These are phyloP conservation scores for Strix uralensis DNA, from an alignment of 2,113 vertebrate species.

Conservation along the genomic window DNA sequence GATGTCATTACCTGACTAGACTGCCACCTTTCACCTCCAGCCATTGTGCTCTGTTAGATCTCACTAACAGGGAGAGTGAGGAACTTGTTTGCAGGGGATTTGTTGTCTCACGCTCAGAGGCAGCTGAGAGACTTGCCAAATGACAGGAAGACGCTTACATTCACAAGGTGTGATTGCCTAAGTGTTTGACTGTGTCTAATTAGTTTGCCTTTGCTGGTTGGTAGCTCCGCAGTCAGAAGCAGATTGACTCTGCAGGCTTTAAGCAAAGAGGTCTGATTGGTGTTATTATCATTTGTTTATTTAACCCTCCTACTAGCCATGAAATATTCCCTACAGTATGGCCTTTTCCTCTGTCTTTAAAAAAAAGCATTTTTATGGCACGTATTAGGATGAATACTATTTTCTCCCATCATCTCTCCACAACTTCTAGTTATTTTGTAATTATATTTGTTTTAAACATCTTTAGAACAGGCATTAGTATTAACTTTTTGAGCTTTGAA, in stretches of 20 bases:
- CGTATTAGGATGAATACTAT: not conserved
- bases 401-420: not conserved
- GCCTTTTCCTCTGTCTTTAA: slow-evolving; percentile 48
- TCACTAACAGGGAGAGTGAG: slow-evolving; percentile 77
- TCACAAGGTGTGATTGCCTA: slow-evolving; percentile 91
- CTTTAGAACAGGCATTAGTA: not conserved
- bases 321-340: slow-evolving; percentile 60
- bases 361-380: slow-evolving; percentile 16
- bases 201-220: slow-evolving; percentile 85
- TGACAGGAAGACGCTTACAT: slow-evolving; percentile 90
- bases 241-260: slow-evolving; percentile 83
- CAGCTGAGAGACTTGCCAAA: slow-evolving; percentile 88
- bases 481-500: not conserved
- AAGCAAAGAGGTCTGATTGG: slow-evolving; percentile 82
- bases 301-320: slow-evolving; percentile 76
- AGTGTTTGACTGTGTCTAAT: slow-evolving; percentile 88
- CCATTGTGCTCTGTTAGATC: slow-evolving; percentile 81
- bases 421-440: not conserved
- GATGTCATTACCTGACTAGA: slow-evolving; percentile 81
- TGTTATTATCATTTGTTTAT: slow-evolving; percentile 91
- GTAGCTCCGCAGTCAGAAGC: slow-evolving; percentile 81
- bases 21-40: slow-evolving; percentile 82
- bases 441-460: not conserved
- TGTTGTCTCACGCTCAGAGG: slow-evolving; percentile 84
- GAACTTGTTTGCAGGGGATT: slow-evolving; percentile 77